Evolutionary conservation across 2,113 vertebrate genomes (phyloP), one percentile per base, ranked within the genome.

Genomic region (Procavia capensis): DNA sequence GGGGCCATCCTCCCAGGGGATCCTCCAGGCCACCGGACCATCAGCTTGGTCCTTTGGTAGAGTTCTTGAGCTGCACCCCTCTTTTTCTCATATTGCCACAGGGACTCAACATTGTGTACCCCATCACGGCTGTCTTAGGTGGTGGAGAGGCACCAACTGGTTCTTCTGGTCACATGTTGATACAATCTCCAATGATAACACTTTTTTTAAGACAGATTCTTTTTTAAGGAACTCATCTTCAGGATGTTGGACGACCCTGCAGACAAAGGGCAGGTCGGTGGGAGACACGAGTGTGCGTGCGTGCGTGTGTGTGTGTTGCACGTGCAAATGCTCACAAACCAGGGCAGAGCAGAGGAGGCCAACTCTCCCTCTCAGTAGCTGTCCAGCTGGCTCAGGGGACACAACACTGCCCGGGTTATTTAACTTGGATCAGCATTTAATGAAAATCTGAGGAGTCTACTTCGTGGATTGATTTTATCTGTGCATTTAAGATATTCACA

Each of bases 221-320:
- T 0, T 78, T 85, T 31, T 31, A 70, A 68, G 78, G 27, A 79
- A 68, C 47, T n/a, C 79, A 25, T 54, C 41, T 0, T 39, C 0
- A 0, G 34, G 0, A 0, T 20, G 31, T 92, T 94, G 81, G 88
- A 93, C 94, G 63, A 91, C 78, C 94, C 81, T 24, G 54, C 93
- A 34, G 95, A 94, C 91, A 72, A 95, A 94, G 85, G 92, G 36
- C 43, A 64, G 88, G 95, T 39, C 59, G 81, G 95, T 57, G 78
- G 92, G 95, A 70, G 90, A 79, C 1, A 5, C 7, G 88, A 87
- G 41, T 85, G 79, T n/a, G n/a, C n/a, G n/a, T n/a, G n/a, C n/a
- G n/a, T n/a, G n/a, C n/a, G n/a, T n/a, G n/a, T n/a, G n/a, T n/a
- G n/a, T n/a, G n/a, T n/a, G n/a, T n/a, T n/a, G n/a, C n/a, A n/a